Evolutionary conservation across 2,888 invertebrate genomes (phyloP).

Genomic region (Leucozona laternaria): DNA sequence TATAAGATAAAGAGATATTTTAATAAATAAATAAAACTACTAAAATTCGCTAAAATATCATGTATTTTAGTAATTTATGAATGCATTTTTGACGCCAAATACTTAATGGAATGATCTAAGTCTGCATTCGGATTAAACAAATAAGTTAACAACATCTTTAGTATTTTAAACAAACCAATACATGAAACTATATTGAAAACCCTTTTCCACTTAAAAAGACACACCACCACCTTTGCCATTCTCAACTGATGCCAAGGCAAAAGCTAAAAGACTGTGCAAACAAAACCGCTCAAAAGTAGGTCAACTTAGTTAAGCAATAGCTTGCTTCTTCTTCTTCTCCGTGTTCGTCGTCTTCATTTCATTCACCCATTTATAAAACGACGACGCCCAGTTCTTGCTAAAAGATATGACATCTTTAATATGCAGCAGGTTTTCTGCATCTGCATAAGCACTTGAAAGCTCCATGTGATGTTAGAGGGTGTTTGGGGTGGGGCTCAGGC

Average conservation of each 20-base stretch:
- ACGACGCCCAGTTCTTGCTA: neutral
- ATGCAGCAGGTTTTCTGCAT: conserved; percentile 50
- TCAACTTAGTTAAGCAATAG: conserved; percentile 45
- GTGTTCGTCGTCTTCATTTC: conserved; percentile 27
- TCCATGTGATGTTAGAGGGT: neutral
- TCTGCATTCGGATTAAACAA: neutral
- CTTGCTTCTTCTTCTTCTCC: conserved; percentile 26
- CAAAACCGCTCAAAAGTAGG: conserved; percentile 35
- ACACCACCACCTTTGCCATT: conserved; percentile 3
- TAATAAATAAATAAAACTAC: too few relatives aligned
- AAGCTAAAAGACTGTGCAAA: neutral
- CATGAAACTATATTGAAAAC: neutral
- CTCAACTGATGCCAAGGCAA: conserved; percentile 13
- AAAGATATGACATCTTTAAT: conserved; percentile 58
- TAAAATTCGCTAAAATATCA: too few relatives aligned
- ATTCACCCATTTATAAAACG: neutral
- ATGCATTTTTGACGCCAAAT: neutral
- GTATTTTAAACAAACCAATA: neutral
- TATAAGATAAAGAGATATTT: too few relatives aligned
- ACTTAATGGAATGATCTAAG: neutral
- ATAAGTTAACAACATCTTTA: neutral
- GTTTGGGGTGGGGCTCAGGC: neutral
- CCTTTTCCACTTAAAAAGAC: conserved; percentile 15
- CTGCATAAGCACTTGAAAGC: conserved; percentile 57
- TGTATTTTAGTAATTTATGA: too few relatives aligned